Conservation (phyloP, 1,140 invertebrate genomes). For the Plutomurus gul region DNA sequence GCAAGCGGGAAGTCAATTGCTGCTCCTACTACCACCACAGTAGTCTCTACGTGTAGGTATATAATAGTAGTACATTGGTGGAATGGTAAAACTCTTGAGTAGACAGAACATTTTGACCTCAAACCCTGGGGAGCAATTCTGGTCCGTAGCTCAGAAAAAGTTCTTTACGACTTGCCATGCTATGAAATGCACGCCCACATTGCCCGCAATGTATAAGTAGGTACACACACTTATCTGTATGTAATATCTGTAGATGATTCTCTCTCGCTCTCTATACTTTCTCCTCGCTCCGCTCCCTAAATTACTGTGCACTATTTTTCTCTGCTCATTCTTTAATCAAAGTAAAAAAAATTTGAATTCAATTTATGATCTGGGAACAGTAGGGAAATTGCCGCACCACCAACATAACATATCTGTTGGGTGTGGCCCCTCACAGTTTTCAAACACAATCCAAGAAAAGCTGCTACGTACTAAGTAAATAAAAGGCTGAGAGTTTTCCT, state of each 20-base stretch:
- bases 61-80: too few species aligned
- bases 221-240: background rate
- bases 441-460: conserved; percentile 1
- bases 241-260: background rate
- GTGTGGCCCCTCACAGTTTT: background rate
- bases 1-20: background rate
- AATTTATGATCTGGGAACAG: background rate
- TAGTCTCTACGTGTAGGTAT: too few species aligned
- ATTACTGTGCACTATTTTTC: background rate
- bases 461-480: too few species aligned
- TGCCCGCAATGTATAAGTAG: background rate
- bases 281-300: background rate
- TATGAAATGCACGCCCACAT: conserved; percentile 26
- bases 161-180: conserved; percentile 24
- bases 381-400: background rate
- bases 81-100: background rate
- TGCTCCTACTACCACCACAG: too few species aligned
- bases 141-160: background rate
- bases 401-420: too few species aligned
- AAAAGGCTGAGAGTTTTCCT: conserved; percentile 4
- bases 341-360: conserved; percentile 15
- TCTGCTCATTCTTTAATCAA: background rate
- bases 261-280: background rate
- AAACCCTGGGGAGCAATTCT: conserved; percentile 12
- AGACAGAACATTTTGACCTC: conserved; percentile 11